Base-by-base conservation (phyloP, 2,113 vertebrate genomes). In the Cheirogaleus medius region DNA sequence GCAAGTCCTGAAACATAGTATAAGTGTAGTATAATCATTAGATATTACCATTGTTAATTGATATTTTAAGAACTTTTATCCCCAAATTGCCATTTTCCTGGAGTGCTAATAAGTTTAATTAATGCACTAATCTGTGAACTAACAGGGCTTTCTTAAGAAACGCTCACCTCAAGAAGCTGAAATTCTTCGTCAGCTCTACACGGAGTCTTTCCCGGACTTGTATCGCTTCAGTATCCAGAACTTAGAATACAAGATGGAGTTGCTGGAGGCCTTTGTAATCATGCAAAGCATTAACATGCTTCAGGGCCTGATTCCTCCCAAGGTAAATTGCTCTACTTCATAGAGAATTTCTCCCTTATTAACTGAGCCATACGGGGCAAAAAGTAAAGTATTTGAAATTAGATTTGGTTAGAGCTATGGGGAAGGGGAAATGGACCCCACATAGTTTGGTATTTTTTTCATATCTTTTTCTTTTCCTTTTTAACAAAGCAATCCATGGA, bases 221-320 rank as follows among this genome's bases (percentile, higher is more conserved):
- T 99, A 99, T 74, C 96, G 69, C 81, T 99, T 99, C 98, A 99
- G 99, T 49, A 27, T 99, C 87, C 99, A 99, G 97, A 99, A 98
- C 69, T 97, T 99, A 73, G 99, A 99, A 63, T 98, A 97, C 89
- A 99, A 99, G 98, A 99, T 99, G 96, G 99, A 99, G 82, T 98
- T 99, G 98, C 37, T 99, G 44, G 99, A 99, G 97, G 99, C 99
- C 85, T 99, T 99, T 97, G 99, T 99, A 66, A 99, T 99, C 97
- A 99, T 98, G 98, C 99, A 99, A 96, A 99, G 99, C 97, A 99
- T 99, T 97, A 99, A 99, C 97, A 99, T 99, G 99, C 98, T 99
- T 25, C 99, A 99, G 88, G 99, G 99, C 14, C 99, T 99, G 94
- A 99, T 99, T 81, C 99, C 99, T 27, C 91, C 97, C 6, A 99